Evolutionary conservation across 2,888 invertebrate genomes (phyloP).

Genomic region (Leptinotarsa haldemani): DNA sequence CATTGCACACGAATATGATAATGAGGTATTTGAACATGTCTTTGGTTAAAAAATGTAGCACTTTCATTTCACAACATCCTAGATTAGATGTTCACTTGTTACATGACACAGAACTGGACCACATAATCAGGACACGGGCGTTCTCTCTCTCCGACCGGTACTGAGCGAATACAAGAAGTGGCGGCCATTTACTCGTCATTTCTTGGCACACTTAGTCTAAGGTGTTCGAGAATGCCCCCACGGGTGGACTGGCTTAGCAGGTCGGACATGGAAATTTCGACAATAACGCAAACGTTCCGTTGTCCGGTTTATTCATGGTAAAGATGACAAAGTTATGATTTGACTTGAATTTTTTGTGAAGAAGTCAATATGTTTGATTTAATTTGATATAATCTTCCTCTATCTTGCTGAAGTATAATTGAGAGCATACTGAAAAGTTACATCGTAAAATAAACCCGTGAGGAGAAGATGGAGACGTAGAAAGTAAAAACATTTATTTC

Average conservation of each 20-base stretch:
- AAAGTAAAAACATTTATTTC: too few species aligned
- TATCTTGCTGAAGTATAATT: too few species aligned
- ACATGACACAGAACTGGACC: slow-evolving; percentile 54
- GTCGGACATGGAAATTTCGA: slow-evolving; percentile 1
- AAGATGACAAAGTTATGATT: background rate
- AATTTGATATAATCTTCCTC: too few species aligned
- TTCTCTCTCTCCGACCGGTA: slow-evolving; percentile 56
- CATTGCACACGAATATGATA: slow-evolving; percentile 34
- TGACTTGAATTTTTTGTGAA: too few species aligned
- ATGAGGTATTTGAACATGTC: slow-evolving; percentile 47
- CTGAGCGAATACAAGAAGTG: slow-evolving; percentile 58
- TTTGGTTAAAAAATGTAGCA: slow-evolving; percentile 26
- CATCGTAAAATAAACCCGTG: too few species aligned
- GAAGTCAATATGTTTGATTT: too few species aligned
- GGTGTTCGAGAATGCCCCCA: slow-evolving; percentile 12
- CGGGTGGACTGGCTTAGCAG: slow-evolving; percentile 8
- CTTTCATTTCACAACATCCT: slow-evolving; percentile 40
- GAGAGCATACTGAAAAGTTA: too few species aligned
- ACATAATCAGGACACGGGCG: slow-evolving; percentile 61
- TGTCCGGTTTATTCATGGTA: background rate
- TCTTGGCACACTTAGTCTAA: slow-evolving; percentile 60
- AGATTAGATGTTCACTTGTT: slow-evolving; percentile 24
- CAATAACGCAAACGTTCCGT: background rate
- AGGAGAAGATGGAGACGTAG: background rate
- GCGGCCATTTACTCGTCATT: slow-evolving; percentile 60